Evolutionary conservation across 35 echinoderm and acorn worm genomes (phyloP).

Genomic region (Apostichopus parvimensis): DNA sequence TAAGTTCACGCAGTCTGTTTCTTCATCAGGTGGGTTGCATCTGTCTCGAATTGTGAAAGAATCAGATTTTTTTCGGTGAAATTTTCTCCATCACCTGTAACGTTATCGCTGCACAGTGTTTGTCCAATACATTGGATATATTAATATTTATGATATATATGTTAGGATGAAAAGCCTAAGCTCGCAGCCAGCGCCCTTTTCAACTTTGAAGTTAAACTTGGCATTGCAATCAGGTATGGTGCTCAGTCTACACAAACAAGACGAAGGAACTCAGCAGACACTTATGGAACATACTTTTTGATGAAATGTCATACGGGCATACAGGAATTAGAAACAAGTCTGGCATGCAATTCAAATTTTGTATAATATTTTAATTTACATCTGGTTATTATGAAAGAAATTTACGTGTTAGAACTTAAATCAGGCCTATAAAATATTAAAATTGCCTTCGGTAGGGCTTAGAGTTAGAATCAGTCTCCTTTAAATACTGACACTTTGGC

Average conservation of each 20-base stretch:
- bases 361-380: too few relatives aligned
- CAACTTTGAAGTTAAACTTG: conserved; percentile 11
- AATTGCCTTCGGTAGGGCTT: too few relatives aligned
- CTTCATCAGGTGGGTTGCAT: background rate
- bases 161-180: conserved; percentile 40
- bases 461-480: too few relatives aligned
- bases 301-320: too few relatives aligned
- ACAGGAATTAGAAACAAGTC: too few relatives aligned
- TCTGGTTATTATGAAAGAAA: too few relatives aligned
- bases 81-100: background rate
- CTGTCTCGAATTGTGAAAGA: background rate
- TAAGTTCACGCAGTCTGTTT: conserved; percentile 2
- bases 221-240: background rate
- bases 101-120: background rate
- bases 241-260: background rate
- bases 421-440: too few relatives aligned
- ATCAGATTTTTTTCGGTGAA: background rate
- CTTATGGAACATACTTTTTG: background rate
- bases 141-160: background rate
- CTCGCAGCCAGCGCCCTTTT: conserved; percentile 46
- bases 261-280: background rate
- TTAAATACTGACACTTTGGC: too few relatives aligned
- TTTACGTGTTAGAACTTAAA: too few relatives aligned
- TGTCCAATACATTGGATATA: too few relatives aligned
- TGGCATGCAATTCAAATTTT: too few relatives aligned